Conservation (phyloP, 2,113 vertebrate species). For the Lycaon pictus region DNA sequence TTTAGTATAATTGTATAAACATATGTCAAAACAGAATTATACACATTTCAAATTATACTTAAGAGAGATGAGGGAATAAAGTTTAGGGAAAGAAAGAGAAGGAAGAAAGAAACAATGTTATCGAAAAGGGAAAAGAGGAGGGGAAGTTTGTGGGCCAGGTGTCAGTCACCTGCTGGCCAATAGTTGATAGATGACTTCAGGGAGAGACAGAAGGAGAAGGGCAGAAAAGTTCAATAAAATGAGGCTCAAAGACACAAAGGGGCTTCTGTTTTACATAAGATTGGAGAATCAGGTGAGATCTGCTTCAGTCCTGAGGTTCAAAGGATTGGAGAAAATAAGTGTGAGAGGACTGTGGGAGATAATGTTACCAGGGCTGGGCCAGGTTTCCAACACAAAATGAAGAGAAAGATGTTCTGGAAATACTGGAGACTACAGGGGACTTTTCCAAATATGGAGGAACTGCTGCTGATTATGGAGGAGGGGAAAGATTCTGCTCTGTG, state of each 20-base stretch:
- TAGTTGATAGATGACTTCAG: background rate
- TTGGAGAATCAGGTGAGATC: background rate
- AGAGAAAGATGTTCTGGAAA: background rate
- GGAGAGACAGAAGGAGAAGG: background rate
- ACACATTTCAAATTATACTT: constrained; percentile 1
- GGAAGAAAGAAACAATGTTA: background rate
- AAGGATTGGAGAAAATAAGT: background rate
- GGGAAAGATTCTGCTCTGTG: background rate
- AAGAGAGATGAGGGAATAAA: background rate
- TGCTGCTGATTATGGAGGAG: background rate
- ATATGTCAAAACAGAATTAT: background rate
- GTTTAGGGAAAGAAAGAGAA: background rate
- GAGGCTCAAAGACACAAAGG: background rate
- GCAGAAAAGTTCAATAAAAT: background rate
- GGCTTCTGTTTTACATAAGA: background rate
- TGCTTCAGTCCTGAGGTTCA: background rate
- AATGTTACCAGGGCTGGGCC: background rate
- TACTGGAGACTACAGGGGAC: background rate
- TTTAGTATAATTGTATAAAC: background rate
- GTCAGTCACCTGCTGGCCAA: background rate
- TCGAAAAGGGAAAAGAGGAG: background rate
- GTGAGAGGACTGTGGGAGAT: background rate
- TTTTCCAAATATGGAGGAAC: background rate
- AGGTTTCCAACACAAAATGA: background rate
- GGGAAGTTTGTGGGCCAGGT: background rate